Evolutionary conservation across 2,888 invertebrate genomes (phyloP), one percentile per base, ranked within the genome.

Genomic region (Tenthredo amoena): DNA sequence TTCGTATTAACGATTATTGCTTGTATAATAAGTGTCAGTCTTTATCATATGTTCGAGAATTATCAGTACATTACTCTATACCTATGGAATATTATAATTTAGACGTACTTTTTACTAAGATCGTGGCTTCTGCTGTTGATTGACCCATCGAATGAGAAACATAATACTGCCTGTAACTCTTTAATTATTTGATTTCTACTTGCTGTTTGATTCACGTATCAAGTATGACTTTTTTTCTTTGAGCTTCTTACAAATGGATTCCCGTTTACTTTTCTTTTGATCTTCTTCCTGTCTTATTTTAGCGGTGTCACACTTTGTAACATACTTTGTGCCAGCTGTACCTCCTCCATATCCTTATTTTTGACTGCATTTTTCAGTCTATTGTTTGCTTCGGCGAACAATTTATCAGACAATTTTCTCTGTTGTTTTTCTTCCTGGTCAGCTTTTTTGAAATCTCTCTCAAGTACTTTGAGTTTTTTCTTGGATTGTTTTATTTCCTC

Each of bases 391-490:
- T 50, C 77, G 55, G 77, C 34, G 55, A 77, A 77, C 55, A 77
- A 55, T 55, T 77, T 55, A 77, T 77, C 55, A 55, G 77, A 55
- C 55, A 77, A 77, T 77, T 50, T 77, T 4, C 50, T 77, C 55
- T 77, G 77, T 50, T 50, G 31, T 31, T 55, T 77, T 40, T 77
- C 26, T 50, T 77, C 50, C 26, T 34, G 77, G 31, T 77, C 77
- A 55, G 77, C 77, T 31, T 34, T 50, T 55, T 77, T 50, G n/a
- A 77, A 77, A 34, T 77, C 77, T 31, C 34, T 55, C 50, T 77
- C 55, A 50, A 77, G 74, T 74, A 74, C 26, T 74, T 74, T 77
- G 55, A 77, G 77, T 77, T 77, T 77, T 77, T 77, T 77, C 50
- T 34, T 77, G 31, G 77, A 77, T 34, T 77, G 50, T 77, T 77